These are phyloP conservation scores for Dysmachus trigonus DNA, from an alignment of 2,888 invertebrate species.

Conservation along the genomic window DNA sequence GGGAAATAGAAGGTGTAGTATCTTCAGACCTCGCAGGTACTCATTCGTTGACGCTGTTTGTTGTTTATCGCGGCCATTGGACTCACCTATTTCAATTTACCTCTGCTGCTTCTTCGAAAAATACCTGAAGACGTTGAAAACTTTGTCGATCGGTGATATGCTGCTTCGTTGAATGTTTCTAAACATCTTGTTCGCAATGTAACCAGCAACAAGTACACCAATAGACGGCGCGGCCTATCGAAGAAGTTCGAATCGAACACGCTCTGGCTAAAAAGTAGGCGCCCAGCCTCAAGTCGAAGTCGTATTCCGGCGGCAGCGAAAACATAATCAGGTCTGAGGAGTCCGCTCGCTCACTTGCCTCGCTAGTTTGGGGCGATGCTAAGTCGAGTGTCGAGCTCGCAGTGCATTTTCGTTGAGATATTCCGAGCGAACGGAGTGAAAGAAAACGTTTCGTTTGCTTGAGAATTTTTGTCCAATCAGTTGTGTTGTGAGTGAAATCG, in stretches of 20 bases:
- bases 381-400: background rate
- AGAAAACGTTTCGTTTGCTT: slow-evolving; percentile 24
- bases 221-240: background rate
- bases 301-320: background rate
- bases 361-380: background rate
- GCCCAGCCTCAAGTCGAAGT: background rate
- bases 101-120: background rate
- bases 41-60: background rate
- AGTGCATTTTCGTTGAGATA: slow-evolving; percentile 7
- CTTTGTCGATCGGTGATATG: background rate
- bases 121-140: background rate
- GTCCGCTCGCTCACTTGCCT: slow-evolving; percentile 10
- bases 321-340: slow-evolving; percentile 18
- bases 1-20: background rate
- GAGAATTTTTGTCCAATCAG: slow-evolving; percentile 1
- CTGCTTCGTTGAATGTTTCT: slow-evolving; percentile 14
- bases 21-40: background rate
- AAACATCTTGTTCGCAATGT: background rate
- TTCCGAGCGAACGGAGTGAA: slow-evolving; percentile 22
- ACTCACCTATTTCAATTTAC: slow-evolving; percentile 4
- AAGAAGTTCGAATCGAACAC: background rate
- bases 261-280: background rate
- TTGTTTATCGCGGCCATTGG: slow-evolving; percentile 29
- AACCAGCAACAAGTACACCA: background rate
- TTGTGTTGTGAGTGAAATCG: slow-evolving; percentile 20